Percentiles rank a stretch among this genome's conserved stretches.
phyloP scores from a whole-genome alignment of 1,140 invertebrate species.

The Pseudomyrmex cubaensis region DNA sequence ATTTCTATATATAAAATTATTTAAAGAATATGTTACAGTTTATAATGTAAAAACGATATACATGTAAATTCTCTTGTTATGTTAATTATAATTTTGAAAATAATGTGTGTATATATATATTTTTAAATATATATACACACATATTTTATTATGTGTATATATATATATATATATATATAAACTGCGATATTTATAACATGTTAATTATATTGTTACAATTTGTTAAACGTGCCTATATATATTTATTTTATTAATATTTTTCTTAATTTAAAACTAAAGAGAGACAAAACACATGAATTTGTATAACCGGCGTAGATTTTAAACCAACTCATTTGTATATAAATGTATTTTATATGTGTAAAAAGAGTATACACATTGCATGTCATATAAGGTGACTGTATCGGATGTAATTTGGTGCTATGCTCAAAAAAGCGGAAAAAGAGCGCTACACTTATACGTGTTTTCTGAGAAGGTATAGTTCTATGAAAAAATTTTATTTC shows the following conservation, averaged over 20 bases:
- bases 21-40: constrained; percentile 28
- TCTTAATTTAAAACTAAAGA: constrained; percentile 28
- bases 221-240: constrained; percentile 32
- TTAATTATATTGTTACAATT: constrained; percentile 61
- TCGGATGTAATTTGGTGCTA: constrained; percentile 63
- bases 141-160: no score
- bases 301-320: constrained; percentile 18
- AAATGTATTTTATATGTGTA: not conserved
- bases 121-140: not conserved
- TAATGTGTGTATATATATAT: not conserved
- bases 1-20: constrained; percentile 16
- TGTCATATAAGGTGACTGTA: constrained; percentile 45
- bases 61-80: constrained; percentile 7
- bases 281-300: not conserved
- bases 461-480: constrained; percentile 12
- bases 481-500: constrained; percentile 45
- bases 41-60: constrained; percentile 15
- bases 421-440: constrained; percentile 29
- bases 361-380: constrained; percentile 7
- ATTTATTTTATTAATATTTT: constrained; percentile 36
- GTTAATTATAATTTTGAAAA: constrained; percentile 31
- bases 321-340: constrained; percentile 8
- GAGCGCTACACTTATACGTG: constrained; percentile 18
- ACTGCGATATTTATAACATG: constrained; percentile 50
- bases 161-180: constrained; percentile 24